Evolutionary conservation across 2,888 invertebrate species (phyloP).

Genomic region (Tetanocera ferruginea): DNA sequence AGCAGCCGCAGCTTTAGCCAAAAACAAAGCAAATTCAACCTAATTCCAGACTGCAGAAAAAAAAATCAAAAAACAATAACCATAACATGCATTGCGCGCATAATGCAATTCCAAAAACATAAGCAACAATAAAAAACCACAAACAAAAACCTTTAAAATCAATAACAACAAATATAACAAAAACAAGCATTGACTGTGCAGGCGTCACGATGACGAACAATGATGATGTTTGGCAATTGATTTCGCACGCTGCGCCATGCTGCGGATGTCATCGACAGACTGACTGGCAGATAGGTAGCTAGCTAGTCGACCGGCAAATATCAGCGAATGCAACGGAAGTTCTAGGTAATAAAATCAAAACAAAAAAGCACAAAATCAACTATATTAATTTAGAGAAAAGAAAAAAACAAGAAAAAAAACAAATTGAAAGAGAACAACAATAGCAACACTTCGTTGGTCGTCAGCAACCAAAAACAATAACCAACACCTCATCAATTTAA

Average conservation of each 20-base stretch:
- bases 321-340: constrained; percentile 5
- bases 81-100: constrained; percentile 21
- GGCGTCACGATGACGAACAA: constrained; percentile 30
- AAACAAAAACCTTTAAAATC: neutral
- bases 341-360: neutral
- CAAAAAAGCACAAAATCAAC: neutral
- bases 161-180: neutral
- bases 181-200: constrained; percentile 11
- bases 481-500: constrained; percentile 10
- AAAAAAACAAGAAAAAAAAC: neutral
- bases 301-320: neutral
- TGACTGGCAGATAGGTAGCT: neutral
- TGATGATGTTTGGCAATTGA: neutral
- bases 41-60: neutral
- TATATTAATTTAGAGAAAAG: neutral
- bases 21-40: neutral
- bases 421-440: neutral
- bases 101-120: neutral
- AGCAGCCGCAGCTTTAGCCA: neutral
- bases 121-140: neutral
- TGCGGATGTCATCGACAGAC: neutral
- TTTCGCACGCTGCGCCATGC: neutral
- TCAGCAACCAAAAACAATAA: neutral
- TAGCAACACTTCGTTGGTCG: neutral
- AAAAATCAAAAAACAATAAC: neutral